Evolutionary conservation across 2,797 vertebrate genomes (phyloP).

Genomic region (Luscinia luscinia): DNA sequence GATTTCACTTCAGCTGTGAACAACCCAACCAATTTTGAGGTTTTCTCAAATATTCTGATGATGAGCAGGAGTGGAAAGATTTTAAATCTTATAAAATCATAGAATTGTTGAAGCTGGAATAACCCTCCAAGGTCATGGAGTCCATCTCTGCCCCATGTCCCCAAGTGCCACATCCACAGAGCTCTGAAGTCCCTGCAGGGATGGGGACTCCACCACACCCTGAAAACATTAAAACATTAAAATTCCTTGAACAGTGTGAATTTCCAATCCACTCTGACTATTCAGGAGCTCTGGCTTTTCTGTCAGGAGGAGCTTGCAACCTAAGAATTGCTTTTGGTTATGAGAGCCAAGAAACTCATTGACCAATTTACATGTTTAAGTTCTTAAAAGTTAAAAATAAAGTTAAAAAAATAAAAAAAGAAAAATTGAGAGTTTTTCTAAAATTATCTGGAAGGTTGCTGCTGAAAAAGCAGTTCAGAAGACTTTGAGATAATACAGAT

Average conservation of each 20-base stretch:
- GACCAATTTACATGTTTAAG: not conserved
- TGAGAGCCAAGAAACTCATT: not conserved
- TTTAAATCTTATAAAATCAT: not conserved
- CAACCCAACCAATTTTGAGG: not conserved
- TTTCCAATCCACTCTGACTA: not conserved
- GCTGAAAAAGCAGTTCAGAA: not conserved
- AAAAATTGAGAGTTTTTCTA: not conserved
- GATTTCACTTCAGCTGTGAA: not conserved
- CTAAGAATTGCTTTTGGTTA: not conserved
- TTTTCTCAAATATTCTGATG: not conserved
- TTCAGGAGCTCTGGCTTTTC: not conserved
- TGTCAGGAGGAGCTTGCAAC: not conserved
- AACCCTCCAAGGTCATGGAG: not conserved
- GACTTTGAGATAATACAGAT: not conserved
- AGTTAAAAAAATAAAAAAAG: not conserved
- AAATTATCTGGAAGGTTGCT: not conserved
- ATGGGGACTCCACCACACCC: not conserved
- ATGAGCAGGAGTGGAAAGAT: not conserved
- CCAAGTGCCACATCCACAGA: not conserved
- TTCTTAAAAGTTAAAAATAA: not conserved
- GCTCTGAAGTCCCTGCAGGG: not conserved
- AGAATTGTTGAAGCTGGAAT: not conserved
- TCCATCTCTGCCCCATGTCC: not conserved
- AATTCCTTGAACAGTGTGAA: not conserved
- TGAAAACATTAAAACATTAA: not conserved